A percentile compares a stretch with the other conserved stretches of the same genome.
Conservation (phyloP, 2,797 vertebrate genomes). For the Pelobates cultripes region DNA sequence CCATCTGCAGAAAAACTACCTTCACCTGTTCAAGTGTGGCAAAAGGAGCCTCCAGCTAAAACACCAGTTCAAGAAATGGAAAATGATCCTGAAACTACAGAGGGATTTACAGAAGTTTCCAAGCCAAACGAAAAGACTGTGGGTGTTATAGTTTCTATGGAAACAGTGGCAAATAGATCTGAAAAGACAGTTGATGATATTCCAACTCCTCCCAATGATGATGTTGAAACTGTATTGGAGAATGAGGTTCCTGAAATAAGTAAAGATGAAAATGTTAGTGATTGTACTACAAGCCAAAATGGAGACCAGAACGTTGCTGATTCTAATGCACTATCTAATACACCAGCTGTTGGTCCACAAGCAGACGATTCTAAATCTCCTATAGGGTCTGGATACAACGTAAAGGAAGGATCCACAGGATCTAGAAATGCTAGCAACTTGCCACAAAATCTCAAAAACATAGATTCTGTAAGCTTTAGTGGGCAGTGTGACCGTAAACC, state of each 20-base stretch:
- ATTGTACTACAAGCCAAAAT: conserved; percentile 83
- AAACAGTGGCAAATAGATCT: conserved; percentile 75
- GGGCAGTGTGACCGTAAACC: conserved; percentile 66
- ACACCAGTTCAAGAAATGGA: conserved; percentile 71
- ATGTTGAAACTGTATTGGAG: conserved; percentile 63
- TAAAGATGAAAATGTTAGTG: conserved; percentile 69
- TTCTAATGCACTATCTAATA: not conserved
- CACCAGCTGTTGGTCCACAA: conserved; percentile 46
- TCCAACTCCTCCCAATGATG: conserved; percentile 64
- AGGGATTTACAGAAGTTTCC: conserved; percentile 68
- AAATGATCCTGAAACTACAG: conserved; percentile 69
- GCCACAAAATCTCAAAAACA: conserved; percentile 72
- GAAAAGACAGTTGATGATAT: conserved; percentile 74
- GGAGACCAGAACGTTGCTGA: conserved; percentile 73
- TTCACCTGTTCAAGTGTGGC: conserved; percentile 72
- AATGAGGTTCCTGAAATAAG: conserved; percentile 66
- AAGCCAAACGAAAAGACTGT: conserved; percentile 79
- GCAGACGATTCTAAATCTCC: conserved; percentile 76
- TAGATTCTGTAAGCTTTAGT: conserved; percentile 72
- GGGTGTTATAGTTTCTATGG: conserved; percentile 91
- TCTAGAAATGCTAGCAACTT: conserved; percentile 68
- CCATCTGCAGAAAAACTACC: conserved; percentile 72
- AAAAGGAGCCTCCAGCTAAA: conserved; percentile 73
- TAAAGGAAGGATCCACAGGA: conserved; percentile 70
- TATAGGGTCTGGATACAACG: conserved; percentile 73